Conservation (phyloP, 2,113 vertebrate species). For the Elgaria multicarinata region DNA sequence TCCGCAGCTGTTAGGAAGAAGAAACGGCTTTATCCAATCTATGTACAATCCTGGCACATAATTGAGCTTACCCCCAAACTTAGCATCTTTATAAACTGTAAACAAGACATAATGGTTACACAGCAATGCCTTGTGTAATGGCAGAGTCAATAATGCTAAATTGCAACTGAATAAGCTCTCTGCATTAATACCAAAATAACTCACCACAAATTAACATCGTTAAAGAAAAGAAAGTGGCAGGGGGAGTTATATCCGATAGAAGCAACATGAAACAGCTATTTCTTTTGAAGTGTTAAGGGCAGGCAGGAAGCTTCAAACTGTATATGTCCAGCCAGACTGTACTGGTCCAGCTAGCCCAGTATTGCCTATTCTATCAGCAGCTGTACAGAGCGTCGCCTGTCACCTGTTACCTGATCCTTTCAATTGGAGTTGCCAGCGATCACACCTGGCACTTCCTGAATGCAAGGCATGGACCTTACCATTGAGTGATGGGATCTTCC, state of each 20-base stretch:
- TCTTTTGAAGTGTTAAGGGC: slow-evolving; percentile 27
- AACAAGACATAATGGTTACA: slow-evolving; percentile 58
- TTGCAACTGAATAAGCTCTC: slow-evolving; percentile 21
- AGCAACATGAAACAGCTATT: slow-evolving; percentile 23
- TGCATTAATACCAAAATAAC: slow-evolving; percentile 61
- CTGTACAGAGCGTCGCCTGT: neutral
- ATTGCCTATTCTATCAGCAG: neutral
- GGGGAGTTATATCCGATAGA: neutral
- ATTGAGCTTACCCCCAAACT: slow-evolving; percentile 31
- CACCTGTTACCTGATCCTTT: neutral
- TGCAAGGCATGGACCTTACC: neutral
- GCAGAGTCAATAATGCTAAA: slow-evolving; percentile 53
- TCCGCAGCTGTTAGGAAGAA: neutral
- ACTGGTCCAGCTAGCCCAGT: neutral
- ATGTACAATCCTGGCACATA: slow-evolving; percentile 26
- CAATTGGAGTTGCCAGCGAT: neutral
- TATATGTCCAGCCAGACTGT: too few relatives aligned
- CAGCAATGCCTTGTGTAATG: slow-evolving; percentile 49
- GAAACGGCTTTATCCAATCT: slow-evolving; percentile 22
- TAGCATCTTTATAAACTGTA: slow-evolving; percentile 57
- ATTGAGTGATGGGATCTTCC: too few relatives aligned
- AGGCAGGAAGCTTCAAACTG: slow-evolving; percentile 5
- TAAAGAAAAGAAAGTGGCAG: neutral
- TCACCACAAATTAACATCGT: slow-evolving; percentile 41
- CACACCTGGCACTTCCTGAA: neutral